Evolutionary conservation across 1,140 invertebrate species (phyloP), one percentile per base, ranked within the genome.

Genomic region (Drosophila ogumai): DNA sequence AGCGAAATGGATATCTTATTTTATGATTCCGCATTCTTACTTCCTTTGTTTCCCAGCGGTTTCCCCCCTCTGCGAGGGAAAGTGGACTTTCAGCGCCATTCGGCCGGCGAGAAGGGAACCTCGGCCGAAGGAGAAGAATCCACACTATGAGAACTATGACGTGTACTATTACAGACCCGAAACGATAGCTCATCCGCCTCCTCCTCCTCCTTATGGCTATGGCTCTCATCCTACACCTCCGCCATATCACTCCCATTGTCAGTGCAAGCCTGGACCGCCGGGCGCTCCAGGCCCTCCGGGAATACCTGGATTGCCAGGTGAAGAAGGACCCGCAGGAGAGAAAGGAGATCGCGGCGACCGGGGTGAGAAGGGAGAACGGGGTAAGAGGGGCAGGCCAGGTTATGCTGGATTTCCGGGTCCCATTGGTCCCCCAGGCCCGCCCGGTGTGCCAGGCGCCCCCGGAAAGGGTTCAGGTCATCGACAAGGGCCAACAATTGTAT

Each of bases 201-300:
- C 28, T 7, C 50, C 31, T 19, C 41, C 49, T 15, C 6, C 61
- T 1, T 32, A 46, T 32, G 54, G 49, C 49, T 52, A 54, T 19
- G 61, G 54, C 0, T 31, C 25, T 8, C 54, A 59, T 3, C 6
- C 36, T 36, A 34, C 15, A 54, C 7, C 17, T 36, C 13, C 32
- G 0, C 32, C 50, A 1, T 36, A 54, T 36, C 19, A 22, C 13
- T 22, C 44, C 4, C 36, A 59, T 13, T 76, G 74, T 17, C 31
- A 76, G 12, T 76, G 74, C 32, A 38, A 49, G 3, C 47, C 74
- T 2, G 74, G 74, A 0, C 74, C 73, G 1, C 74, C 74, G 0
- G 74, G 74, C 0, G 47, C 73, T 6, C 73, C 74, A 0, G 74
- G 68, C 3, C 50, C 68, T 5, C 71, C 73, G 6, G 73, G 74